Evolutionary conservation across 2,113 vertebrate species (phyloP), one percentile per base, ranked within the genome.

Genomic region (Lampris megalopsis): DNA sequence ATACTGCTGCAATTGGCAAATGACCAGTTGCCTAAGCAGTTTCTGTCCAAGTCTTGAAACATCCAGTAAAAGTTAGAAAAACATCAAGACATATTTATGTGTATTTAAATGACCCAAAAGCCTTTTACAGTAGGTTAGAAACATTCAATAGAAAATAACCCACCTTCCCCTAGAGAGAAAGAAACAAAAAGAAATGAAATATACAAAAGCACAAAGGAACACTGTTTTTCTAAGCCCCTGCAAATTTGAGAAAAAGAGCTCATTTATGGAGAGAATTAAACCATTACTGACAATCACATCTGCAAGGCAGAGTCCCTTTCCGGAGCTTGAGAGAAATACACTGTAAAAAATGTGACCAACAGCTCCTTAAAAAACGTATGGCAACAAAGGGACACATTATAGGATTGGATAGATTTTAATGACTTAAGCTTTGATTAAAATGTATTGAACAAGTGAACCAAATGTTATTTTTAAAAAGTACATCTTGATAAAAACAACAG

Each of bases 261-360:
- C n/a, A 60, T 87, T 90, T 80, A 79, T 73, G 45, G 77, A 64
- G 56, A 85, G 81, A 86, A 89, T 88, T 86, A 87, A 80, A 85
- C 69, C 0, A 47, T 72, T 38, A 24, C 71, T 74, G 68, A 76
- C 74, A 78, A 64, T 79, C 68, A 67, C 77, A 86, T 86, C 78
- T 89, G 75, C 61, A 40, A 37, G 57, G 73, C 73, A 80, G 80
- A 83, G 79, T 60, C 67, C 40, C 58, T 79, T 76, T 78, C 56
- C 68, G 62, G 61, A 82, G 80, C 82, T 87, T 86, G 66, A 86
- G 83, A 83, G 68, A 86, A 77, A 80, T 68, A 54, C 65, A 68
- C 65, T 53, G 65, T 71, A 71, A 71, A 60, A 71, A 48, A 59
- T 71, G 42, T 60, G 57, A 71, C 68, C 56, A 72, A 52, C 63